Evolutionary conservation across 2,797 vertebrate genomes (phyloP).

Genomic region (Bryconaethiops microstoma): DNA sequence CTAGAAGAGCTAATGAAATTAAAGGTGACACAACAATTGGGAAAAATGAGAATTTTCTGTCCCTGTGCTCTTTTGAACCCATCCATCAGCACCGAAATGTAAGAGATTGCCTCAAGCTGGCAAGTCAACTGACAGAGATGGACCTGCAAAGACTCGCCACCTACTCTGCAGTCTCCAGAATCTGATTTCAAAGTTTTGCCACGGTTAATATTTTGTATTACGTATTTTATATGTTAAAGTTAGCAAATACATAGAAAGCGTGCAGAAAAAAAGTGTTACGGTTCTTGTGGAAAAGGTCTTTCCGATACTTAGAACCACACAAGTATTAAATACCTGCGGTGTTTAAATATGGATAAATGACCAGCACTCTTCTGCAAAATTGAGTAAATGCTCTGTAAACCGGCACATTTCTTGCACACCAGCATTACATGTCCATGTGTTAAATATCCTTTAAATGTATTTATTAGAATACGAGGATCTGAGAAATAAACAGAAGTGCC

Average conservation of each 20-base stretch:
- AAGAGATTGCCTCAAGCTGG: constrained; percentile 51
- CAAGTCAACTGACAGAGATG: constrained; percentile 32
- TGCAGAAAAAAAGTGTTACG: too few species aligned
- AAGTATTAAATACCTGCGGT: neutral
- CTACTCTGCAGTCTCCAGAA: constrained; percentile 21
- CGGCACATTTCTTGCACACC: neutral
- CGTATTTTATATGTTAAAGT: too few species aligned
- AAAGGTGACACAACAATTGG: constrained; percentile 70
- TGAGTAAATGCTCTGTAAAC: neutral
- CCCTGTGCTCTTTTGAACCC: constrained; percentile 59
- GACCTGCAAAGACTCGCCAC: constrained; percentile 11
- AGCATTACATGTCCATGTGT: neutral
- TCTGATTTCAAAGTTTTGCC: constrained; percentile 6
- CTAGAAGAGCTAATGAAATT: constrained; percentile 68
- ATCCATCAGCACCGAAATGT: constrained; percentile 54
- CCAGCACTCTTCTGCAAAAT: neutral
- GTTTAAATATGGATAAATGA: neutral
- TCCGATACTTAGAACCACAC: too few species aligned
- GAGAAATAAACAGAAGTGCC: constrained; percentile 24
- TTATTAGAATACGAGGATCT: constrained; percentile 30
- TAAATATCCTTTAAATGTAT: constrained; percentile 29
- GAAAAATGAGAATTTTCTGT: constrained; percentile 62
- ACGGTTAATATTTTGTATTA: too few species aligned
- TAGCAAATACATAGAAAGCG: too few species aligned
- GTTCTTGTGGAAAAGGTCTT: too few species aligned